Evolutionary conservation across 2,113 vertebrate genomes (phyloP), one percentile per base, ranked within the genome.

Genomic region (Blennius ocellaris): DNA sequence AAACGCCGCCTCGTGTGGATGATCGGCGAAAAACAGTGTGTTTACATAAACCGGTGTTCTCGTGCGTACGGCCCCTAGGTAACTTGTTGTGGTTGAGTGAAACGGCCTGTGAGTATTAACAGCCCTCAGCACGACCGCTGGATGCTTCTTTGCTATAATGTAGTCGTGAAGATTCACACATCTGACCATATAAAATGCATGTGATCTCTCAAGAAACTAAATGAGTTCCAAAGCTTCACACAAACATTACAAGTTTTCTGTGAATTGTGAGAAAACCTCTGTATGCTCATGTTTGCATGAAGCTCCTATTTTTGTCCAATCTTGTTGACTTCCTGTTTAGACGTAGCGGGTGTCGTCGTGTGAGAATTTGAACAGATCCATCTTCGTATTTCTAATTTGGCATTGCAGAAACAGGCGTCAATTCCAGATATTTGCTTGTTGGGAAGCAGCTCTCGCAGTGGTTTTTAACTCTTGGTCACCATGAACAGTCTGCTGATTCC

Each of bases 391-490:
- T 39, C 16, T 83, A 11, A 49, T 17, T 62, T 37, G 36, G 12
- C 16, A 37, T 5, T 64, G 1, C 3, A 11, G 36, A 53, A 16
- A 5, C 6, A 11, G 2, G n/a, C 6, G 1, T 30, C 2, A 14
- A 6, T 17, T 43, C 6, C 1, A 30, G 21, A 38, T 17, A 47
- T 63, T 40, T 66, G 53, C 37, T 52, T 69, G 48, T 11, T 21
- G 21, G 16, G 12, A 17, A 44, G 44, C 1, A 12, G 16, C 36
- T 45, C 40, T 37, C 1, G 1, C 52, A 44, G 62, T 10, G 30
- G n/a, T 44, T 40, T 69, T 14, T 51, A 40, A 65, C 51, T 73
- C 63, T 9, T 39, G 72, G 79, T 78, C 74, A 64, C n/a, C n/a
- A 60, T 11, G 43, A 77, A 49, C 58, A 36, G 17, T 40, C 39